Base-by-base conservation (phyloP, 2,113 vertebrate genomes). In the Murina feae region DNA sequence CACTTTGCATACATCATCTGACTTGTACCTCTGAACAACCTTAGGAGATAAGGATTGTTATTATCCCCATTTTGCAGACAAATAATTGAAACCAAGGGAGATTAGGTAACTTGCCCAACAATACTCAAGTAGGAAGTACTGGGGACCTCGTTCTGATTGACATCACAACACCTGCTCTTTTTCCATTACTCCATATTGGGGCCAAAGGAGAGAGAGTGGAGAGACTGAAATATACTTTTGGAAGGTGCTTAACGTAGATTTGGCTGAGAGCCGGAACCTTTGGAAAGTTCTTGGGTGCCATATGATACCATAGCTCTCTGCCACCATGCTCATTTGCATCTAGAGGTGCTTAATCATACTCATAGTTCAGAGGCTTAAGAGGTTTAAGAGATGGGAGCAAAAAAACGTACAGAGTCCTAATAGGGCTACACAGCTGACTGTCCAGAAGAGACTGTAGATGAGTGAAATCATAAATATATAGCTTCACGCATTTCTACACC, bases 391-490 rank as follows among this genome's bases (percentile, higher is more conserved):
- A 71, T 75, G 32, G 91, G 32, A 90, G 51, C 35, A 91, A 92
- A 95, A 90, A 93, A 37, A 32, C 68, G 58, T 78, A 80, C 66
- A 63, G 83, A 71, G 58, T 74, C 79, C 86, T 91, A 94, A 94
- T 58, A 91, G 83, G 47, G 79, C 65, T 69, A 86, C 83, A 84
- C 95, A 97, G 93, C 94, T 97, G 97, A 95, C 95, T 96, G 86
- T 74, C 86, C 35, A 83, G 79, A 95, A 72, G 89, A 96, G 89
- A 89, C 63, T 72, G 35, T 60, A n/a, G 84, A 93, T 91, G 87
- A 97, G 80, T 76, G 92, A 95, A 94, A 96, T 96, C 86, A 95
- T 91, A 96, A 97, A 96, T 97, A 96, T 86, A 94, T 91, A 91
- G 76, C 69, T 39, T 91, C 69, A 88, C 83, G 93, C 65, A 83